Evolutionary conservation across 2,888 invertebrate species (phyloP), one percentile per base, ranked within the genome.

Genomic region (Amphipyra tragopoginis): DNA sequence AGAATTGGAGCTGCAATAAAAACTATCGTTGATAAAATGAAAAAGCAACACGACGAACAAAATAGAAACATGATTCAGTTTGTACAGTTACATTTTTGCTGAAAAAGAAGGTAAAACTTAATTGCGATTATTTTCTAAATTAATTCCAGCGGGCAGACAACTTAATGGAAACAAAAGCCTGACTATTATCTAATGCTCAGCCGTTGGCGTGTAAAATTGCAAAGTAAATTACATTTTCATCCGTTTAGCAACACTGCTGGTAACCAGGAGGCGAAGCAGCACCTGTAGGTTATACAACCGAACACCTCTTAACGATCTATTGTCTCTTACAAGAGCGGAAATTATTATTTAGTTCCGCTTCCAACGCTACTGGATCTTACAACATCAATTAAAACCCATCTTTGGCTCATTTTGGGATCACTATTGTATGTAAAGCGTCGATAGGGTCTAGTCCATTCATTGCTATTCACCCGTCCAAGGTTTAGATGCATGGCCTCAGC

Each of bases 401-500:
- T 65, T 63, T 15, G 50, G 43, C 14, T 65, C 59, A 51, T 69
- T 83, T 79, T 79, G 65, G 65, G 67, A 69, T 73, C 60, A 77
- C 65, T 65, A 80, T 79, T 81, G 81, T 81, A 79, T 81, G 79
- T 73, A 56, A 79, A 79, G 59, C 62, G 44, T 56, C 50, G 63
- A 75, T 80, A 66, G 63, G 72, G 64, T 69, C 59, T 52, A 45
- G 65, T 52, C 61, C 53, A 75, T 75, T 79, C 77, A 64, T 75
- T 82, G 81, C 83, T 85, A 87, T 87, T 90, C 88, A 87, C 75
- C 86, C 84, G 88, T 87, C 92, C 93, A 93, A 93, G 93, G 93
- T 84, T 88, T 84, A 84, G 89, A 90, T 83, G 73, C 86, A 86
- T 84, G 90, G 87, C 87, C 90, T 85, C 83, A 79, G 89, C 86